A percentile compares a stretch with the other conserved stretches of the same genome.
phyloP scores from a whole-genome alignment of 2,113 vertebrate species.

The Ceratotherium simum region DNA sequence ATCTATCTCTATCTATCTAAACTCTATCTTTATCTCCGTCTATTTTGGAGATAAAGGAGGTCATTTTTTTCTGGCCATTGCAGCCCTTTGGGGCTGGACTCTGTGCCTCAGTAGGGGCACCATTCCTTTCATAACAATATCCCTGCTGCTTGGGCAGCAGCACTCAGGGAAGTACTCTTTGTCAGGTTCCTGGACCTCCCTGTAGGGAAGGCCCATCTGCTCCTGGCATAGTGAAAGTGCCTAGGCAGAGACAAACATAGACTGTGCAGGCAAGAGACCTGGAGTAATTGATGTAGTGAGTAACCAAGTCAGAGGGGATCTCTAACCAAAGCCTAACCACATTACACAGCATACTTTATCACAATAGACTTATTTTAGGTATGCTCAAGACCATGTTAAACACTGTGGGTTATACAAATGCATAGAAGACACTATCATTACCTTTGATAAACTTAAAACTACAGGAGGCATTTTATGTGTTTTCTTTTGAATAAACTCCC shows the following conservation, averaged over 20 bases:
- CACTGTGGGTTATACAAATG: not conserved
- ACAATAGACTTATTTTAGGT: not conserved
- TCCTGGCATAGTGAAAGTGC: not conserved
- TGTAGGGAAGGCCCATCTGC: conserved; percentile 59
- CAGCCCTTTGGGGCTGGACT: not conserved
- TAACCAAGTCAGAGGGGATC: not conserved
- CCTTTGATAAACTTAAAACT: not conserved
- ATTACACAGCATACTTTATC: fast-evolving
- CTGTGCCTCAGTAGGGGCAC: not conserved
- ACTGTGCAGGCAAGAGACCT: not conserved
- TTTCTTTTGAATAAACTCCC: not conserved
- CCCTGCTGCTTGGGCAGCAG: not conserved
- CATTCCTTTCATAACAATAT: not conserved
- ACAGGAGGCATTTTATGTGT: not conserved
- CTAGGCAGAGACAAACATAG: not conserved
- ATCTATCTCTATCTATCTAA: too few relatives aligned
- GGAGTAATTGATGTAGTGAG: not conserved
- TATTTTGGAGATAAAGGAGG: not conserved
- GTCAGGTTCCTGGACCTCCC: not conserved
- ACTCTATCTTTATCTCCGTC: too few relatives aligned
- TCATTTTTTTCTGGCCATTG: not conserved
- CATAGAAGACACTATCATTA: not conserved
- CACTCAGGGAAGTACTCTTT: not conserved
- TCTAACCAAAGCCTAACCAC: not conserved
- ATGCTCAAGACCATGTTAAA: not conserved